Percentiles rank a stretch among this genome's conserved stretches.
Conservation (phyloP, 2,797 vertebrate species). For the Lates japonicus region DNA sequence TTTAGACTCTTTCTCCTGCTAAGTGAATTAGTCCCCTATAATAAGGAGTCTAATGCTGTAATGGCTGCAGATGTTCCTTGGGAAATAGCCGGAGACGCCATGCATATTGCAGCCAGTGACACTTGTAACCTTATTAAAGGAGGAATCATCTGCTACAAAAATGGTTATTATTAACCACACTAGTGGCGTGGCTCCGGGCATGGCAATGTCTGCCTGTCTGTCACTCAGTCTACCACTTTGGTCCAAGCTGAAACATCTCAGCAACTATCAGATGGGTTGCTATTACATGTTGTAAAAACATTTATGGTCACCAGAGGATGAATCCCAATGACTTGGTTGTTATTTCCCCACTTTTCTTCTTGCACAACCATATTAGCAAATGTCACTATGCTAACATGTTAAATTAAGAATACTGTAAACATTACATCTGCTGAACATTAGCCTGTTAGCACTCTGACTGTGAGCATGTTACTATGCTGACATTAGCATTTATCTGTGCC, state of each 20-base stretch:
- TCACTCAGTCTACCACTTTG: neutral
- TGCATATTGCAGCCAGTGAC: constrained; percentile 63
- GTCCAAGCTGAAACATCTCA: neutral
- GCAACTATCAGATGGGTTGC: neutral
- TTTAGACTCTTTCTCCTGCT: constrained; percentile 51
- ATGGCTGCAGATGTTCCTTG: constrained; percentile 71
- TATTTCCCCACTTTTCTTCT: neutral
- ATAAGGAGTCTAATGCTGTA: constrained; percentile 69
- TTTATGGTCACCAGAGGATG: constrained; percentile 4
- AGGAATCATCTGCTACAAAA: constrained; percentile 31
- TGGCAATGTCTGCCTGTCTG: constrained; percentile 9
- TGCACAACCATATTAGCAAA: neutral
- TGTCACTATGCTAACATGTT: neutral
- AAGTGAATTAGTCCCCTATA: constrained; percentile 69
- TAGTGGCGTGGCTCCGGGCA: constrained; percentile 1
- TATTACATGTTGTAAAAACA: neutral
- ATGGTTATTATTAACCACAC: constrained; percentile 26
- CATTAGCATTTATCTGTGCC: neutral
- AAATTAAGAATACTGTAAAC: neutral
- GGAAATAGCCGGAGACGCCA: constrained; percentile 63
- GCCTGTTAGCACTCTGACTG: neutral
- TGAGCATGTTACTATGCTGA: neutral
- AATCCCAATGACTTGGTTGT: neutral
- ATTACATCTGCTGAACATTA: neutral
- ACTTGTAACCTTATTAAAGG: constrained; percentile 70